Evolutionary conservation across 1,140 invertebrate genomes (phyloP).

Genomic region (Drosophila kepulauana): DNA sequence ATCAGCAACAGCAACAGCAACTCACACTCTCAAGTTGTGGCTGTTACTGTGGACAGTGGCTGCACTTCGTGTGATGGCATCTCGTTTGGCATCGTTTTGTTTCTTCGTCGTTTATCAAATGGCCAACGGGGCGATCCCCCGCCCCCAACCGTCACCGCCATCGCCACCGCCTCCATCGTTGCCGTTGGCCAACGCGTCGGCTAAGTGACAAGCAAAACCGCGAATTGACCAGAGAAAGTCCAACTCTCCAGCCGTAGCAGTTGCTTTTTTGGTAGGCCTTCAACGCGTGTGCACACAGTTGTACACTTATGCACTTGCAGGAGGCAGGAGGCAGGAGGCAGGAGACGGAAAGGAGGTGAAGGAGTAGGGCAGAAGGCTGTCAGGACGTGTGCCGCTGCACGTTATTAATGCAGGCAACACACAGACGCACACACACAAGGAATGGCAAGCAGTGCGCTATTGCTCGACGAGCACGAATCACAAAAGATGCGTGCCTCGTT

Average conservation of each 20-base stretch:
- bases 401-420: conserved; percentile 43
- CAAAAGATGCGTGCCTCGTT: conserved; percentile 52
- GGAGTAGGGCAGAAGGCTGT: not conserved
- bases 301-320: conserved; percentile 11
- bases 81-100: conserved; percentile 66
- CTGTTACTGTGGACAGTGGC: conserved; percentile 2
- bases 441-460: not conserved
- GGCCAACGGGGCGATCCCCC: conserved; percentile 55
- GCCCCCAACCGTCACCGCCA: not conserved
- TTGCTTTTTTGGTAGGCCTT: not conserved
- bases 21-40: no score
- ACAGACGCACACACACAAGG: not conserved
- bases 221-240: conserved; percentile 84
- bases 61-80: conserved; percentile 49
- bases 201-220: conserved; percentile 84
- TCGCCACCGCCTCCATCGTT: not conserved
- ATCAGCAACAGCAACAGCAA: no score
- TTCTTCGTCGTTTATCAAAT: conserved; percentile 80
- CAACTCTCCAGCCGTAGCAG: conserved; percentile 44
- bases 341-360: no score
- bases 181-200: conserved; percentile 67
- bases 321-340: not conserved
- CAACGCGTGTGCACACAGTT: not conserved
- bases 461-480: conserved; percentile 14
- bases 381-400: conserved; percentile 40